Base-by-base conservation (phyloP, 2,797 vertebrate genomes). In the Darevskia nairensis region DNA sequence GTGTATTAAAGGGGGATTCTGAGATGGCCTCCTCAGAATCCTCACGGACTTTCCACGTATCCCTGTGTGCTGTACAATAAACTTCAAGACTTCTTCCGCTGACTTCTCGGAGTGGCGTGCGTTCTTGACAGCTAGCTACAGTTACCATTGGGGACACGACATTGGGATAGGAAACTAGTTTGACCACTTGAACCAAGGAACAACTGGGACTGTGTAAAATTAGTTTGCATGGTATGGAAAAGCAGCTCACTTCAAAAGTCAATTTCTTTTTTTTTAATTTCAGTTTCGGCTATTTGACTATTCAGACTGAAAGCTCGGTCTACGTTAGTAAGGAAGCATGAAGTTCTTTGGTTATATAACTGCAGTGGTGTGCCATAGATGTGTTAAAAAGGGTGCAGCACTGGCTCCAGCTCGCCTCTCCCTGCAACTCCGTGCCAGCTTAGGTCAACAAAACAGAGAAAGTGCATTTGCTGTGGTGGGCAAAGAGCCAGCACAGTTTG, bases 401-500 rank as follows among this genome's bases (percentile, higher is more conserved):
- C n/a, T 66, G 59, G 27, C 61, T 86, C 64, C 41, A 75, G 32
- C 44, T 81, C 3, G 5, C 41, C 41, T 85, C 69, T 81, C n/a
- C 83, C 44, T 85, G 61, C 59, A 82, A 82, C 13, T 82, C 61
- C 32, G 17, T 81, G 71, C 84, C 35, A 41, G 44, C 55, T 41
- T 86, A 41, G 74, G 83, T 46, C 78, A 50, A 78, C 19, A 76
- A 23, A 82, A 61, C n/a, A 85, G 78, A 46, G 64, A 85, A 81
- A 77, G 23, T 72, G 6, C 74, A 90, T 77, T 87, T 87, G 82
- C 82, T 77, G 10, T 32, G 61, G 79, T 78, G 79, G 88, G 84
- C 88, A 89, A 71, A 72, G 27, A 86, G 84, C 84, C 88, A 89
- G 88, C 71, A 89, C 83, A 79, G 72, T 88, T 85, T 85, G 84